phyloP scores from a whole-genome alignment of 2,888 invertebrate species.

The Andrena marginata region DNA sequence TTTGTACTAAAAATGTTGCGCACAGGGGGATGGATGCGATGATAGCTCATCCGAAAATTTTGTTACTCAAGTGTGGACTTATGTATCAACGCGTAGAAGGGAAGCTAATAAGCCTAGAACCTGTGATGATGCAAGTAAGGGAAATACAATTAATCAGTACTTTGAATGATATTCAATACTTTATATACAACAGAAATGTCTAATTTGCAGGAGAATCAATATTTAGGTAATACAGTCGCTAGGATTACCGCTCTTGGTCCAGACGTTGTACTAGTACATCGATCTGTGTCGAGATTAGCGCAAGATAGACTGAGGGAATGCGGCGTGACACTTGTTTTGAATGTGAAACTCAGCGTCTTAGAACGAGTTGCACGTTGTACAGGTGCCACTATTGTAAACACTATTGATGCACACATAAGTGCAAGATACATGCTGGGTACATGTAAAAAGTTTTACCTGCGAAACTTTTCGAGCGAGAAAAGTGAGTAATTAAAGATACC shows the following conservation, averaged over 20 bases:
- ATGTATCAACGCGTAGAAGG: constrained; percentile 98
- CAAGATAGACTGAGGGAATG: constrained; percentile 93
- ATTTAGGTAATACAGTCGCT: constrained; percentile 93
- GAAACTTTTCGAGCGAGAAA: constrained; percentile 85
- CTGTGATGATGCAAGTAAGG: constrained; percentile 94
- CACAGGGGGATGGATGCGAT: constrained; percentile 94
- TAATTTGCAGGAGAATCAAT: constrained; percentile 91
- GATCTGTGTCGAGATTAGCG: constrained; percentile 94
- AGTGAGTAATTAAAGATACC: constrained; percentile 79
- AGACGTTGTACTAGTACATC: constrained; percentile 95
- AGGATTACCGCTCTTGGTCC: constrained; percentile 94
- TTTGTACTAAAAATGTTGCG: constrained; percentile 97
- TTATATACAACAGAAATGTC: constrained; percentile 19
- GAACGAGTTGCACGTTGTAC: constrained; percentile 92
- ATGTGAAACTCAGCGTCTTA: constrained; percentile 93
- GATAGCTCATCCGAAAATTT: constrained; percentile 93
- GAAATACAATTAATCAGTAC: neutral
- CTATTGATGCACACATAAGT: constrained; percentile 93
- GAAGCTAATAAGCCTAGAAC: constrained; percentile 96
- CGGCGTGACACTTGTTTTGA: constrained; percentile 94
- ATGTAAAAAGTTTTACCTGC: constrained; percentile 93
- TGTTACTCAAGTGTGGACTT: constrained; percentile 95
- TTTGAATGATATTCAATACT: constrained; percentile 20
- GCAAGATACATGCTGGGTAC: constrained; percentile 93
- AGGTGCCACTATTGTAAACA: constrained; percentile 93